Evolutionary conservation across 1,140 invertebrate genomes (phyloP), one percentile per base, ranked within the genome.

Genomic region (Arion vulgaris): DNA sequence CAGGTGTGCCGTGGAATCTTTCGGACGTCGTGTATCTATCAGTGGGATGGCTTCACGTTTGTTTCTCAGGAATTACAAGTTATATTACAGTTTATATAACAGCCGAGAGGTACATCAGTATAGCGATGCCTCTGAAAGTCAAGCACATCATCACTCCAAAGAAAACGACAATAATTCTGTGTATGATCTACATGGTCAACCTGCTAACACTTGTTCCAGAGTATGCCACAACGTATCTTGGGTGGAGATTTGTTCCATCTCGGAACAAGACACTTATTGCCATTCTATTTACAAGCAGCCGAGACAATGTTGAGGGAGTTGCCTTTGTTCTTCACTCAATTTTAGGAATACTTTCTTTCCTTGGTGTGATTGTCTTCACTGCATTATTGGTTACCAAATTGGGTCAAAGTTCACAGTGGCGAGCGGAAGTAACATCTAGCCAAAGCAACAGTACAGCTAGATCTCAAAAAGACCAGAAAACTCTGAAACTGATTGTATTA

Each of bases 21-120:
- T 1, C 9, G 9, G 72, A 74, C 13, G 41, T 74, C 38, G 7
- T 13, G 13, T 13, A 32, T 17, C 41, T 49, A 13, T 45, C 72
- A 1, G 72, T 1, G 1, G 38, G 72, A 7, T 74, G 1, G 11
- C 23, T n/a, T 15, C 36, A 39, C n/a, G n/a, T 5, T 17, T 39
- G 36, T n/a, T 74, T 74, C 72, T 23, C 9, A 1, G 7, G 41
- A 2, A 49, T 45, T 1, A 74, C 72, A 5, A 9, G 13, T 5
- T 74, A 1, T 26, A 39, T 49, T 41, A 74, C 72, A 28, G 39
- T 41, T 2, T 74, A 11, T n/a, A 41, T 74, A 5, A 49, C 36
- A 13, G n/a, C 41, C 4, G 72, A 74, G 72, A 39, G 72, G n/a
- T 74, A 39, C n/a, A 38, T 74, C 1, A 45, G 72, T n/a, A 41